Evolutionary conservation across 2,113 vertebrate species (phyloP), one percentile per base, ranked within the genome.

Genomic region (Hypomesus transpacificus): DNA sequence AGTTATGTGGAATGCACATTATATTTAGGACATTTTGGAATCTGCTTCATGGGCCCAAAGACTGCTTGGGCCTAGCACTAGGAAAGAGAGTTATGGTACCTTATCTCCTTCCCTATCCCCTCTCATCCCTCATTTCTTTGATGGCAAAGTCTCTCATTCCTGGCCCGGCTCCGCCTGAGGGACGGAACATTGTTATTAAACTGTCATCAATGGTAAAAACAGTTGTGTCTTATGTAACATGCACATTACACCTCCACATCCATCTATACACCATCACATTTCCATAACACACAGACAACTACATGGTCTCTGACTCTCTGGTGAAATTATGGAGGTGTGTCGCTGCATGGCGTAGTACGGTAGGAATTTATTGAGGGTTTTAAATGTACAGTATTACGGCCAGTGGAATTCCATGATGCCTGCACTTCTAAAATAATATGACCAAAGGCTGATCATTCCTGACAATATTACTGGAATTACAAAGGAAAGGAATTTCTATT

Each of bases 181-280:
- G 4, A 51, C 73, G 73, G 50, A 18, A 63, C 51, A 34, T 50
- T 52, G 31, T 68, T 75, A 74, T 85, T 74, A 80, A 83, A 77
- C 66, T 76, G 78, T 73, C 76, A 53, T 71, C 52, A 66, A 8
- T 24, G 13, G 1, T 20, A 21, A 61, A 77, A 78, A 71, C 1
- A 79, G 68, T 57, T 68, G 70, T 73, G 66, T 64, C 56, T 86
- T 81, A 81, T 50, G 3, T 82, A 86, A 86, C 28, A 9, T 74
- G 31, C 56, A 54, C 65, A 73, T 64, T 76, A 51, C 76, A 71
- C 68, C 64, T 52, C 21, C 51, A n/a, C 28, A 63, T 52, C 59
- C 57, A 26, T 52, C 53, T 3, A 22, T n/a, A 39, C 17, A 14
- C 46, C 1, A 20, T 7, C 65, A 3, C 8, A 22, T 20, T 14